Conservation (phyloP, 1,140 invertebrate species). For the Tigriopus japonicus region DNA sequence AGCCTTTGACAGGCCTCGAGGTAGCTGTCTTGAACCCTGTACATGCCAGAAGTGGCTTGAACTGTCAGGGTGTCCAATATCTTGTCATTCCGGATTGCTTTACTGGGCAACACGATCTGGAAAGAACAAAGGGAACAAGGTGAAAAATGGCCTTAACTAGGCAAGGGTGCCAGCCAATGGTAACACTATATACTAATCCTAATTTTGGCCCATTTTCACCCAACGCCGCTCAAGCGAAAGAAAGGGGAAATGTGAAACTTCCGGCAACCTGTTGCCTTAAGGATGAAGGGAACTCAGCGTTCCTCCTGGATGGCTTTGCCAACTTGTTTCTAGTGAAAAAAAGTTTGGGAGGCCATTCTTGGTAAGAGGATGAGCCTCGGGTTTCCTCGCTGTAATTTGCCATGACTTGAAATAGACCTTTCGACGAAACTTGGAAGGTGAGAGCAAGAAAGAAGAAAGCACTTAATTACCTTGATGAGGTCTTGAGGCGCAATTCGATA, state of each 20-base stretch:
- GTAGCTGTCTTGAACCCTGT: constrained; percentile 66
- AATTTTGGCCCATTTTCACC: not conserved
- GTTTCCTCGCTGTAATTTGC: not conserved
- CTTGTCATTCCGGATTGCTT: constrained; percentile 76
- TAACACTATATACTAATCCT: too few species aligned
- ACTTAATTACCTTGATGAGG: constrained; percentile 50
- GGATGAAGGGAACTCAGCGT: not conserved
- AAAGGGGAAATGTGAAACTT: too few species aligned
- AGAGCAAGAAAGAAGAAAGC: constrained; percentile 3
- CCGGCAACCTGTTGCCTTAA: too few species aligned
- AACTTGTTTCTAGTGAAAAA: too few species aligned
- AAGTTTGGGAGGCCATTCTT: too few species aligned
- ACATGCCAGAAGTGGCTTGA: constrained; percentile 80
- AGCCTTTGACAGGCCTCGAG: constrained; percentile 54
- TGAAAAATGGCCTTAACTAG: too few species aligned
- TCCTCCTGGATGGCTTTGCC: too few species aligned
- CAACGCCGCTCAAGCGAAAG: not conserved
- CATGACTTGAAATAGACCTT: too few species aligned
- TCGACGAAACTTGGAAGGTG: too few species aligned
- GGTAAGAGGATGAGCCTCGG: too few species aligned
- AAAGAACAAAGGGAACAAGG: not conserved
- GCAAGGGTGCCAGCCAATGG: too few species aligned
- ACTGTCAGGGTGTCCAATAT: constrained; percentile 81
- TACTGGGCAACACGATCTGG: constrained; percentile 58
- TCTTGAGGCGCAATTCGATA: constrained; percentile 80